Base-by-base conservation (phyloP, 2,113 vertebrate species). In the Myrmophylax atrothorax region DNA sequence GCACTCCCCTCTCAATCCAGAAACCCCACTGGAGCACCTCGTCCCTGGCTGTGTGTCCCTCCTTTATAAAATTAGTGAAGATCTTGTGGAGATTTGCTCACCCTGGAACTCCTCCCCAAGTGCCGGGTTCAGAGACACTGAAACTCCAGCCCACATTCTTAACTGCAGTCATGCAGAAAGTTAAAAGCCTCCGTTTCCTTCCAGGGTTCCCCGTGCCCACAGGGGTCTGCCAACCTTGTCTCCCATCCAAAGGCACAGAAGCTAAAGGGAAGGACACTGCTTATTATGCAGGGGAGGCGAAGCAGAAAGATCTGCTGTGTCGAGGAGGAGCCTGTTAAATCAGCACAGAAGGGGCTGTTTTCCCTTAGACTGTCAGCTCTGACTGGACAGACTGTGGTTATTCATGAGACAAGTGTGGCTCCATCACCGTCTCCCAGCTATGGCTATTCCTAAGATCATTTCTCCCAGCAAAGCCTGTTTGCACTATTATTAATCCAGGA, bases 231-330 rank as follows among this genome's bases (percentile, higher is more conserved):
- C 85, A 89, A 3, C 59, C 47, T 73, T 20, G 0, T 5, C 91
- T 69, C 62, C 66, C 10, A 3, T 46, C 69, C 52, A 55, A 37
- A 78, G 37, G 50, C 89, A 53, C 66, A 70, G 49, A 62, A 67
- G 47, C 60, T 17, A 44, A 59, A 1, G 31, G 86, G 60, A 84
- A 79, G 23, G 77, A 75, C 0, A 1, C 74, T 89, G 86, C 47
- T 70, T 64, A 14, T 23, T 84, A 50, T 62, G 89, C 69, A 56
- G 64, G 18, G 74, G 64, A 94, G 40, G 44, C 1, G 77, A 95
- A 84, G 94, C 93, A 83, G 89, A 94, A 89, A 87, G 87, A 82
- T 91, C 87, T 72, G 91, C 77, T n/a, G 46, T 84, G 81, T 20
- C 70, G 79, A 16, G 1, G 26, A 70, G 55, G 73, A n/a, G 60